These are phyloP conservation scores for Leptopilina clavipes DNA, from an alignment of 1,140 invertebrate genomes.

Conservation along the genomic window DNA sequence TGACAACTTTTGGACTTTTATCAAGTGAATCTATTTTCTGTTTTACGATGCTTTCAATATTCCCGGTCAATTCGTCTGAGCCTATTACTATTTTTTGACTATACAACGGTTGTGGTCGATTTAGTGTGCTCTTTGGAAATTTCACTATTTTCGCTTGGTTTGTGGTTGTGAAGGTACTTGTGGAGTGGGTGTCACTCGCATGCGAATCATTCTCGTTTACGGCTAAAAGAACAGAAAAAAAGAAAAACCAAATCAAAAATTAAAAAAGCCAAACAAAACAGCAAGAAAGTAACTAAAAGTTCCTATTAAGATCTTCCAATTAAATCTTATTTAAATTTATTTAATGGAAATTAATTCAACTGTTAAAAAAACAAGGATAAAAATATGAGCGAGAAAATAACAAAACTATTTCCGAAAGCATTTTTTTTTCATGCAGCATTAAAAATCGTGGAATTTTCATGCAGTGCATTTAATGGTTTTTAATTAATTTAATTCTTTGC, in stretches of 20 bases:
- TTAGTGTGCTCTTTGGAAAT: conserved; percentile 70
- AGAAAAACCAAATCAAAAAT: conserved; percentile 71
- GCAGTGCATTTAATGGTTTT: neutral
- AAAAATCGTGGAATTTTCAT: neutral
- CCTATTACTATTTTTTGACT: conserved; percentile 74
- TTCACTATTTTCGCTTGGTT: conserved; percentile 70
- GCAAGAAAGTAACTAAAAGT: conserved; percentile 10
- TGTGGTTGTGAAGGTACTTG: conserved; percentile 64
- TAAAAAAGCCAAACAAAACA: conserved; percentile 66
- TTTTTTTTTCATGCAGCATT: too few relatives aligned
- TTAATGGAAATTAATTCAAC: neutral
- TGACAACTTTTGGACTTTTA: conserved; percentile 69
- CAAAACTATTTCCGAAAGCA: too few relatives aligned
- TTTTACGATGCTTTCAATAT: conserved; percentile 69
- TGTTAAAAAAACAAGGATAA: neutral
- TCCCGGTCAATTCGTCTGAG: conserved; percentile 69
- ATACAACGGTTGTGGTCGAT: conserved; percentile 68
- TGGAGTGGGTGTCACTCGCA: conserved; percentile 71
- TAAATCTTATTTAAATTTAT: neutral
- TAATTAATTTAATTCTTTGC: too few relatives aligned
- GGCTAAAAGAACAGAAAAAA: conserved; percentile 75
- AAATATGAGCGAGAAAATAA: too few relatives aligned
- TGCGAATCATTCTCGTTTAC: conserved; percentile 74
- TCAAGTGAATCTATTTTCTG: conserved; percentile 69
- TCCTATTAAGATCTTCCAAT: neutral